These are phyloP conservation scores for Solenopsis fugax DNA, from an alignment of 1,140 invertebrate species.

Conservation along the genomic window DNA sequence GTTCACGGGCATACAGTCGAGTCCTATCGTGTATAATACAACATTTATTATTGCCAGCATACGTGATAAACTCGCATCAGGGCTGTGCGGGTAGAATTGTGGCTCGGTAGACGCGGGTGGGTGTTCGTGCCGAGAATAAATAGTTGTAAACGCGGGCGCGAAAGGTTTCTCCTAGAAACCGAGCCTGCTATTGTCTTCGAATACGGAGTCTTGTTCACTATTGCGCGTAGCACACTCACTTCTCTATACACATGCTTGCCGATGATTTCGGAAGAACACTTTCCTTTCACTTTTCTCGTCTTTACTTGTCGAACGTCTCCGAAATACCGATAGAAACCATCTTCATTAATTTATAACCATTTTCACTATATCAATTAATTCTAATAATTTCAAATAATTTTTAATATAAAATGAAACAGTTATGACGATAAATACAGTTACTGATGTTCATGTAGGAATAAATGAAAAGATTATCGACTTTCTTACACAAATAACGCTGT, in stretches of 20 bases:
- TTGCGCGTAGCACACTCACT: constrained; percentile 61
- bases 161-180: constrained; percentile 77
- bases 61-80: constrained; percentile 34
- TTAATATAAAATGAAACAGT: constrained; percentile 2
- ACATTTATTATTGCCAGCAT: constrained; percentile 77
- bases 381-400: neutral
- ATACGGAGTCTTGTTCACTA: constrained; percentile 65
- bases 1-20: constrained; percentile 45
- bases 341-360: neutral
- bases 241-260: constrained; percentile 37
- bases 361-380: neutral
- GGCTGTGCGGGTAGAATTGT: constrained; percentile 18
- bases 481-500: neutral
- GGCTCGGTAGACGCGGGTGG: constrained; percentile 42
- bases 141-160: constrained; percentile 77
- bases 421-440: neutral
- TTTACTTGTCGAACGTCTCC: neutral
- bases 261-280: constrained; percentile 56
- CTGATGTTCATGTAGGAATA: neutral
- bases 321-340: neutral
- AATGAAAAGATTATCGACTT: neutral
- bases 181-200: constrained; percentile 78
- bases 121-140: constrained; percentile 76
- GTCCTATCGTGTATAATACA: constrained; percentile 64
- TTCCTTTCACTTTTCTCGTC: constrained; percentile 4